Evolutionary conservation across 1,140 invertebrate species (phyloP), one percentile per base, ranked within the genome.

Genomic region (Trichogramma pretiosum): DNA sequence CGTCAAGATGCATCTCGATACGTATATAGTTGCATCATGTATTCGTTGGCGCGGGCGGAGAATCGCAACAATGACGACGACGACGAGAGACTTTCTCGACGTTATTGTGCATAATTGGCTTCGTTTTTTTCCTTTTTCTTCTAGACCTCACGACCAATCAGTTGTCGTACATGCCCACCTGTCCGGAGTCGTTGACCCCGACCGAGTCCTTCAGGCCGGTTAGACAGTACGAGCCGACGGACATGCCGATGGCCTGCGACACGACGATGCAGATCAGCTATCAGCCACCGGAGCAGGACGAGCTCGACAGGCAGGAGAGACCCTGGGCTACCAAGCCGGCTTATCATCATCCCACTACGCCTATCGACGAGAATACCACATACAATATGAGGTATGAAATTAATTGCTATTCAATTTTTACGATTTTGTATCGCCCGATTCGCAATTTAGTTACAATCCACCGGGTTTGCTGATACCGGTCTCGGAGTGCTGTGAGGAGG

Each of bases 231-330:
- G 64, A 71, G 48, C 61, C 65, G 26, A 63, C 75, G 1, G 68
- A 69, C 34, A 64, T 73, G 5, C 74, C 74, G 2, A 72, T 82
- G 64, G 77, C 81, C 49, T 61, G 63, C 55, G 63, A 70, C 50
- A 69, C 64, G 1, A 61, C 53, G 4, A 64, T 68, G 59, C 58
- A 54, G 24, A 42, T 66, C 19, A 70, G 68, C 50, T 72, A 69
- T 48, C 64, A 67, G 18, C 65, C 63, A 1, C 5, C 5, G 11
- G 24, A 28, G 24, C 56, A 67, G 2, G 56, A 58, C 17, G 16
- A 37, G 2, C 17, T 45, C 3, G 36, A 52, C 17, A 53, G 48
- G 23, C 24, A 55, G 5, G 52, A 60, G 10, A 68, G 60, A 44
- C 50, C 59, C 11, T 66, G 60, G 60, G 46, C 46, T 5, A 41